Evolutionary conservation across 2,797 vertebrate species (phyloP).

Genomic region (Iguana delicatissima): DNA sequence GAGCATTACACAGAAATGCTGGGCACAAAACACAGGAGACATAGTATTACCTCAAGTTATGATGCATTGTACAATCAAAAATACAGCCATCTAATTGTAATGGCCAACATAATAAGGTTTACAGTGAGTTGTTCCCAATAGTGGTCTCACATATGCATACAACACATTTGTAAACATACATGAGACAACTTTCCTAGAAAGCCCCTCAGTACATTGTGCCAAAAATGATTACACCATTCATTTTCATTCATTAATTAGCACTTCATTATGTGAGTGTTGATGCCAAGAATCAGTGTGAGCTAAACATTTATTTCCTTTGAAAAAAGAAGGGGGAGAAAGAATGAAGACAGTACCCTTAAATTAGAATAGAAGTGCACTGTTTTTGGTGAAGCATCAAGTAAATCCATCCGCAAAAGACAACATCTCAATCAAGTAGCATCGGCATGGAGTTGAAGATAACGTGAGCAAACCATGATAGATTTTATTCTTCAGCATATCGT

Average conservation of each 20-base stretch:
- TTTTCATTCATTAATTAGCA: slow-evolving; percentile 49
- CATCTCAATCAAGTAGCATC: neutral
- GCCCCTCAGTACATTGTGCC: slow-evolving; percentile 10
- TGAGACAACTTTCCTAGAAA: slow-evolving; percentile 19
- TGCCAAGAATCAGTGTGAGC: slow-evolving; percentile 41
- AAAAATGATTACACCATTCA: slow-evolving; percentile 33
- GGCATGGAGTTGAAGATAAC: neutral
- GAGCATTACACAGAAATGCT: neutral
- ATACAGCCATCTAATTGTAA: neutral
- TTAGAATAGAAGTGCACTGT: slow-evolving; percentile 4
- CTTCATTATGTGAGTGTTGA: slow-evolving; percentile 44
- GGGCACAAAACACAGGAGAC: neutral
- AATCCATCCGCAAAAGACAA: neutral
- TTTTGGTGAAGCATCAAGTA: neutral
- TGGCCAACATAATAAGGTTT: neutral
- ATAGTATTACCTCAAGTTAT: neutral
- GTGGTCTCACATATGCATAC: too few species aligned
- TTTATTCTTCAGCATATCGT: neutral
- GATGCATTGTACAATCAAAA: neutral
- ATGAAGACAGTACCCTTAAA: slow-evolving; percentile 4
- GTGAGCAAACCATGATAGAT: neutral
- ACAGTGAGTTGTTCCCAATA: neutral
- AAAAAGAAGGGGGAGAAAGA: slow-evolving; percentile 7
- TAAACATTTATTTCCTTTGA: slow-evolving; percentile 43
- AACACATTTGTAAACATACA: neutral